phyloP scores from a whole-genome alignment of 1,140 invertebrate genomes.

The Drosophila arawakana region DNA sequence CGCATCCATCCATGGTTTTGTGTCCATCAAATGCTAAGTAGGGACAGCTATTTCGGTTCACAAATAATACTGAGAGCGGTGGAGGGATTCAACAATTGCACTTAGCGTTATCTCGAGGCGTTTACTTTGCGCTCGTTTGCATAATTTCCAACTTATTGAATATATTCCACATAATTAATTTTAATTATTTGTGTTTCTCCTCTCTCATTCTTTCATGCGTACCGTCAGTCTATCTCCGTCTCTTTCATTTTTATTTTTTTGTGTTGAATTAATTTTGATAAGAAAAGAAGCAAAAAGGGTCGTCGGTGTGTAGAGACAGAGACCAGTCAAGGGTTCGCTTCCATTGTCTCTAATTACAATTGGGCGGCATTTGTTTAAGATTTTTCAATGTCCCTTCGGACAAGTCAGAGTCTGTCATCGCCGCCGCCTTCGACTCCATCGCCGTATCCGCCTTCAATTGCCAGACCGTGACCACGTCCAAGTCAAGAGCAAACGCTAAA shows the following conservation, averaged over 20 bases:
- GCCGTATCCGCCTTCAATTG: not conserved
- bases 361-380: slow-evolving; percentile 69
- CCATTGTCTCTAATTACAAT: slow-evolving; percentile 80
- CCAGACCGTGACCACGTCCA: slow-evolving; percentile 10
- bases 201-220: not conserved
- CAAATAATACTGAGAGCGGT: slow-evolving; percentile 45
- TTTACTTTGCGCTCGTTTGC: slow-evolving; percentile 78
- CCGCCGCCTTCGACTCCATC: not conserved
- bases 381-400: slow-evolving; percentile 54
- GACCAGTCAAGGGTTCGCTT: slow-evolving; percentile 45
- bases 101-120: slow-evolving; percentile 72
- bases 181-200: slow-evolving; percentile 71
- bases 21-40: slow-evolving; percentile 68
- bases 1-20: slow-evolving; percentile 23
- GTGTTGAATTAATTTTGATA: slow-evolving; percentile 76
- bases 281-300: slow-evolving; percentile 62
- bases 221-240: not conserved
- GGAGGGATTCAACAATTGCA: slow-evolving; percentile 56
- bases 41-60: slow-evolving; percentile 66
- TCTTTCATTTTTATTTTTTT: slow-evolving; percentile 19
- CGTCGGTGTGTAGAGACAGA: slow-evolving; percentile 28
- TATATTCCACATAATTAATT: slow-evolving; percentile 82
- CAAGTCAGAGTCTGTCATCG: slow-evolving; percentile 44
- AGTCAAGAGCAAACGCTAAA: slow-evolving; percentile 57
- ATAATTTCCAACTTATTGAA: slow-evolving; percentile 82